Base-by-base conservation (phyloP, 2,113 vertebrate species). In the Turdus rufiventris region DNA sequence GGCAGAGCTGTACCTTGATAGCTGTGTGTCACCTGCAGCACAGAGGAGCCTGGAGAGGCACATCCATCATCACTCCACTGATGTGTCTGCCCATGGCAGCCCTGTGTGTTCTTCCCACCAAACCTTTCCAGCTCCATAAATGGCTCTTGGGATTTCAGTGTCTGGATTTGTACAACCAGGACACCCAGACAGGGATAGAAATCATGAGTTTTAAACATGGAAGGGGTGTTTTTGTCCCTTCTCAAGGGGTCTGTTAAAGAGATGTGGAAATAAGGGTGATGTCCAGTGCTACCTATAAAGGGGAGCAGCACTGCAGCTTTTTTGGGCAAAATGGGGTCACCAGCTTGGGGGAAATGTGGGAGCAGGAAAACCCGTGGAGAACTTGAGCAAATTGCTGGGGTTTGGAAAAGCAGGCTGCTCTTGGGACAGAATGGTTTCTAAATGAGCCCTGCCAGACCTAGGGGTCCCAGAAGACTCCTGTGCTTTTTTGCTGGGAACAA, bases 21-120 rank as follows among this genome's bases (percentile, higher is more conserved):
- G 31, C 45, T 26, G 23, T 8, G 25, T 87, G 51, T n/a, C 63
- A n/a, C 14, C 18, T 3, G 66, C 45, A 57, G 70, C 56, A n/a
- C 29, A 6, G 57, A 45, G 72, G 61, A 82, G 88, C 63, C 40
- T 51, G 25, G 5, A 36, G 87, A 72, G 85, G 19, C 12, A 2
- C 0, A 0, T 36, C 16, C 13, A 88, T 12, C 53, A 31, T 6
- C 61, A 60, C 13, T 6, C 8, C 6, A 14, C 68, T 71, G 33
- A 16, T 45, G 18, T 83, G 29, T 17, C 40, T 29, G 0, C 19
- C 45, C 0, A 1, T 18, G 54, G 10, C 40, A 77, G 34, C 36
- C 23, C 19, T 3, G 18, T 6, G 2, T 23, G 50, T 67, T 25
- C 77, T 85, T 70, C 42, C 51, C n/a, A 51, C 18, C 23, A 29